A percentile compares a stretch with the other conserved stretches of the same genome.
phyloP scores from a whole-genome alignment of 1,140 invertebrate species.

The Muscidifurax raptorellus region DNA sequence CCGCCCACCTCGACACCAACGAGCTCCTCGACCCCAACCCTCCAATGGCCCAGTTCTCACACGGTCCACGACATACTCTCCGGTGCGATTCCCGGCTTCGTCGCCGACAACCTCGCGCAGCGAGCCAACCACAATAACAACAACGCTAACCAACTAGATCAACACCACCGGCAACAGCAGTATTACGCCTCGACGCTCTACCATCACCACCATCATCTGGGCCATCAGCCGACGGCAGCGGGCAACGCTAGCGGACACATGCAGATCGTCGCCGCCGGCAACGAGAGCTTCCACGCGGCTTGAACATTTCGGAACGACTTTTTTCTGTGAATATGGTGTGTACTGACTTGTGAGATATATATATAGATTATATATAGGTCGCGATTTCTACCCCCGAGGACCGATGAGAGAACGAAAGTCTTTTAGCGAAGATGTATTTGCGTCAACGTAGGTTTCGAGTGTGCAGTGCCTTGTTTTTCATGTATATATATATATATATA shows the following conservation, averaged over 20 bases:
- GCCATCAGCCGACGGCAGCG: conserved; percentile 53
- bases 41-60: conserved; percentile 80
- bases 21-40: conserved; percentile 32
- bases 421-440: no score
- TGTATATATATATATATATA: no score
- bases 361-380: background rate
- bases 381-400: background rate
- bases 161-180: conserved; percentile 70
- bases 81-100: conserved; percentile 60
- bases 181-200: conserved; percentile 73
- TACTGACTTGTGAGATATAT: background rate
- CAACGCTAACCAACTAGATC: conserved; percentile 57
- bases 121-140: conserved; percentile 37
- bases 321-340: background rate
- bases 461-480: background rate
- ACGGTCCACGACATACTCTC: conserved; percentile 83
- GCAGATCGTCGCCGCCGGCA: conserved; percentile 46
- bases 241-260: conserved; percentile 36
- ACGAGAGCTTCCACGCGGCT: conserved; percentile 42
- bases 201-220: conserved; percentile 70
- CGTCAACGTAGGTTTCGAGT: no score
- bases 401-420: background rate
- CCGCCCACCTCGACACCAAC: conserved; percentile 61
- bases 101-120: conserved; percentile 59
- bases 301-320: conserved; percentile 11